Evolutionary conservation across 2,113 vertebrate species (phyloP), one percentile per base, ranked within the genome.

Genomic region (Solea senegalensis): DNA sequence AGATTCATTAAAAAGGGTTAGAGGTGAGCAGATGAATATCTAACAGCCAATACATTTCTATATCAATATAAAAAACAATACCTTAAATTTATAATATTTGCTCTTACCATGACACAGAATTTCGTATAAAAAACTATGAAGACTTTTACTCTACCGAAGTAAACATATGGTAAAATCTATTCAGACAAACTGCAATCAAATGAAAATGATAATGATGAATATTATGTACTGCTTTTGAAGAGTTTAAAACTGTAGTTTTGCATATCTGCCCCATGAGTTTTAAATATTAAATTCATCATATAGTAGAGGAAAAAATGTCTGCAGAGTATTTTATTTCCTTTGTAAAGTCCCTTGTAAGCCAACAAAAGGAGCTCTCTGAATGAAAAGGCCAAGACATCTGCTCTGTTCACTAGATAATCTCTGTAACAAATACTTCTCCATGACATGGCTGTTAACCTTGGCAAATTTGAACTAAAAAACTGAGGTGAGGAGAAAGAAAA

Each of bases 361-460:
- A 83, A 78, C 63, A 72, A 83, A 82, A 68, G 61, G 34, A 65
- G 68, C 46, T 63, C 63, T 80, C 59, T 60, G 50, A 79, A 76
- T 74, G 60, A 86, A 79, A 78, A 69, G 58, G 43, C 69, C 51
- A 76, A 83, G 76, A 84, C 76, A 75, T 84, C 74, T 78, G 61
- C 61, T 64, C 51, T 77, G 65, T 80, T 85, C 50, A 51, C 65
- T 55, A 69, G 60, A 69, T 83, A 83, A 87, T 84, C 64, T 82
- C 78, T 85, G 81, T 60, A 89, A 86, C 81, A 75, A 78, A 77
- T 76, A 81, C 46, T 58, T 57, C 62, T 53, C 46, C 56, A 44
- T 78, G 65, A 72, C 73, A 58, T 5, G 27, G 60, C 27, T 68
- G 44, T 57, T 57, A 71, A 64, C 62, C 52, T 74, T 66, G 56